Percentiles rank a stretch among this genome's conserved stretches.
These are phyloP conservation scores for Elymnias hypermnestra DNA, from an alignment of 1,140 invertebrate species.

Conservation along the genomic window DNA sequence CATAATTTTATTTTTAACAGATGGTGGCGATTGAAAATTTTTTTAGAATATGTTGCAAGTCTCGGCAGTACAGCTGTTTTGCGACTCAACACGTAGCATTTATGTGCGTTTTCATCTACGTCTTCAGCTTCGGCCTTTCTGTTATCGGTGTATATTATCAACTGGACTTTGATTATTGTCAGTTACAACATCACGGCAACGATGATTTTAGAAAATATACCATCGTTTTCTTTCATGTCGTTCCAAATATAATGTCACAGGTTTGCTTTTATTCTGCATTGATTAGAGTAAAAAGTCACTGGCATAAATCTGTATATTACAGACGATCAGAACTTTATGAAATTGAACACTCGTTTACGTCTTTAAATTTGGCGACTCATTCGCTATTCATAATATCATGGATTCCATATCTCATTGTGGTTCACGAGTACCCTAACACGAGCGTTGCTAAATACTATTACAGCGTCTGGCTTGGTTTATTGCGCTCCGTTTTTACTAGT, in stretches of 20 bases:
- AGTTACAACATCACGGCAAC: conserved; percentile 61
- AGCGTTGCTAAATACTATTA: conserved; percentile 78
- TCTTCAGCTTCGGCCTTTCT: conserved; percentile 11
- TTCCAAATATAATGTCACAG: conserved; percentile 75
- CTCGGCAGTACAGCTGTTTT: conserved; percentile 72
- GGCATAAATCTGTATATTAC: conserved; percentile 74
- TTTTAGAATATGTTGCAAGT: conserved; percentile 76
- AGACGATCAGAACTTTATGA: conserved; percentile 80
- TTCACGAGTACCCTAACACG: conserved; percentile 74
- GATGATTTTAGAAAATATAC: conserved; percentile 75
- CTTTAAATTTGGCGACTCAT: conserved; percentile 81
- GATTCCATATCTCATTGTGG: conserved; percentile 80
- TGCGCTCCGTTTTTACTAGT: conserved; percentile 82
- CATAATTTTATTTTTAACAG: conserved; percentile 75
- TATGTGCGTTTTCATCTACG: conserved; percentile 22
- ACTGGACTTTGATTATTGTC: conserved; percentile 80
- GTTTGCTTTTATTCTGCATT: conserved; percentile 70
- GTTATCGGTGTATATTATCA: conserved; percentile 31
- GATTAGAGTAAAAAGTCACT: conserved; percentile 60
- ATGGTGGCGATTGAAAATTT: conserved; percentile 82
- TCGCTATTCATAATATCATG: conserved; percentile 80
- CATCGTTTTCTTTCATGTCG: conserved; percentile 74
- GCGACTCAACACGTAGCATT: conserved; percentile 40
- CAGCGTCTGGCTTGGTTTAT: conserved; percentile 81
- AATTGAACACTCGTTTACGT: conserved; percentile 79